phyloP scores from a whole-genome alignment of 2,797 vertebrate species.

The Clarias laeviceps region DNA sequence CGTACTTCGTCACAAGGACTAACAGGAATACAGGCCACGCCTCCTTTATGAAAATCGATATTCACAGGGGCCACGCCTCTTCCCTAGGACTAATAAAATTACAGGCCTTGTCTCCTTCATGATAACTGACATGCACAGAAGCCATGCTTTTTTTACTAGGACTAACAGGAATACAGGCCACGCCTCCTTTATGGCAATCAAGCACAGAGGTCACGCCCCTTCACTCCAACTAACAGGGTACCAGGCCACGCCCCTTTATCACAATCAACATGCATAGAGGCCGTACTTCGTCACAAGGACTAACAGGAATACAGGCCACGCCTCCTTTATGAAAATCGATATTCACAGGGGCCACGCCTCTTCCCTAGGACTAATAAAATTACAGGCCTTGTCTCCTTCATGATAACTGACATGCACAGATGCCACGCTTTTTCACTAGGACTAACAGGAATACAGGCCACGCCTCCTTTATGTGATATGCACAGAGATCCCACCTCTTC shows the following conservation, averaged over 20 bases:
- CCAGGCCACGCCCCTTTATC: background rate
- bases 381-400: background rate
- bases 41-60: background rate
- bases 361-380: background rate
- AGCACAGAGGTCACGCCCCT: background rate
- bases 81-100: background rate
- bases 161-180: background rate
- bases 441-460: background rate
- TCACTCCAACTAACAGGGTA: background rate
- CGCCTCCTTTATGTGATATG: background rate
- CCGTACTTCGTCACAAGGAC: background rate
- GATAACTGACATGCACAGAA: background rate
- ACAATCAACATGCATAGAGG: background rate
- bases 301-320: background rate
- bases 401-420: background rate
- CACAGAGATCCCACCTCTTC: too few species aligned
- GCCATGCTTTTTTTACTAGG: background rate
- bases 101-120: background rate
- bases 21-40: background rate
- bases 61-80: background rate
- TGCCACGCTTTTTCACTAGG: background rate
- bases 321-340: background rate
- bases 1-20: background rate
- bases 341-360: background rate
- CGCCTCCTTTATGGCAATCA: background rate